Evolutionary conservation across 2,797 vertebrate genomes (phyloP), one percentile per base, ranked within the genome.

Genomic region (Acipenser oxyrinchus): DNA sequence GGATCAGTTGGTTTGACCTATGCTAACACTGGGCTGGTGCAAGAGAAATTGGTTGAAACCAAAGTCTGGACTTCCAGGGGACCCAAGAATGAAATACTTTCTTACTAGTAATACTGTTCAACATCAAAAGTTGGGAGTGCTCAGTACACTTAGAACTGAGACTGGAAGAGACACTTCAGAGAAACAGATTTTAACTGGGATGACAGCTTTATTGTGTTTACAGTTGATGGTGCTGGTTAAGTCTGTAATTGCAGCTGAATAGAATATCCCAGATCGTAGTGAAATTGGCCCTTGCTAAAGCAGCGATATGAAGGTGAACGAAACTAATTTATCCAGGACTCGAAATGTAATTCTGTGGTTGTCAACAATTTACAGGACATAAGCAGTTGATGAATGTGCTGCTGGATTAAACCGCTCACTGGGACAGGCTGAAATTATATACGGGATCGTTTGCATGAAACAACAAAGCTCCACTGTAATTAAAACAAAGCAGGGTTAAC

Each of bases 401-500:
- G 74, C 79, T 78, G 86, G 89, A 89, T 88, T 88, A 79, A 88
- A 88, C 79, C 83, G 84, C 85, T 92, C 87, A 75, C 84, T 81
- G 79, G 86, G 87, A 91, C 83, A 83, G 84, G 74, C 80, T 86
- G 82, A 87, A 88, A 91, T 92, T 90, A 90, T 86, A 84, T 83
- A 84, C 84, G 82, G 84, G 81, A 89, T 92, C 86, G 85, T 84
- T 89, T 87, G 83, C 82, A 88, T 81, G 89, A 89, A 88, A 82
- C 88, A 90, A 90, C 91, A 89, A 84, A 87, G 83, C 82, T 76
- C 81, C 78, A 82, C 83, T 88, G 88, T 93, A 93, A 97, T 96
- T 95, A 95, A 94, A 94, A 93, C 90, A 93, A 92, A 88, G 82
- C 81, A 77, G 79, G 79, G 83, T 90, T 93, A 91, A 92, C 89